Percentiles rank a stretch among this genome's conserved stretches.
Evolutionary conservation across 2,888 invertebrate genomes (phyloP).

Genomic region (Thecocarcelia acutangulata): DNA sequence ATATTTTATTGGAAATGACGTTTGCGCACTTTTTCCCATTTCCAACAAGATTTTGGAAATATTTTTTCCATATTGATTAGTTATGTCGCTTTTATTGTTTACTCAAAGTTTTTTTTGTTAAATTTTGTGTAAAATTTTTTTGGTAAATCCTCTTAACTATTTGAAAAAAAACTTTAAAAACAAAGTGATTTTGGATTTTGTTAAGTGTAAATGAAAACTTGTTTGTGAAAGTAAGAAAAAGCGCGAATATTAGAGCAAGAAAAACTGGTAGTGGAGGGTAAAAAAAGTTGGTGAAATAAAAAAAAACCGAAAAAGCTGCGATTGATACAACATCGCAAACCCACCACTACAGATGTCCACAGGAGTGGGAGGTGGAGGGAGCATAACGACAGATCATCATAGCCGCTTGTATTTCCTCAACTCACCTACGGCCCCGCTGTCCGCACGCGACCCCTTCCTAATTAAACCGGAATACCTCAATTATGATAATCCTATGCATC

Average conservation of each 20-base stretch:
- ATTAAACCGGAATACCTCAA: slow-evolving; percentile 79
- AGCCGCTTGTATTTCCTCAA: slow-evolving; percentile 79
- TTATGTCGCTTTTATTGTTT: slow-evolving; percentile 81
- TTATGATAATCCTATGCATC: slow-evolving; percentile 80
- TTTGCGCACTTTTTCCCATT: slow-evolving; percentile 71
- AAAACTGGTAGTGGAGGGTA: slow-evolving; percentile 46
- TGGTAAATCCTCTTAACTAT: slow-evolving; percentile 56
- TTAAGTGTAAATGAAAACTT: slow-evolving; percentile 49
- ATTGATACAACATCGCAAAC: slow-evolving; percentile 73
- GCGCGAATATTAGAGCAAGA: slow-evolving; percentile 49
- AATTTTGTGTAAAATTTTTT: slow-evolving; percentile 69
- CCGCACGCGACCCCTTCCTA: slow-evolving; percentile 78
- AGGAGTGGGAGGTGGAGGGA: slow-evolving; percentile 80
- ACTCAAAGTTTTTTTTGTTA: slow-evolving; percentile 76
- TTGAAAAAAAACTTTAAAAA: slow-evolving; percentile 45
- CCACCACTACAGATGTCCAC: slow-evolving; percentile 78
- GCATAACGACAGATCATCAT: slow-evolving; percentile 80
- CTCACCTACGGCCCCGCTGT: slow-evolving; percentile 77
- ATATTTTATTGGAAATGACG: slow-evolving; percentile 69
- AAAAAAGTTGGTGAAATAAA: slow-evolving; percentile 61
- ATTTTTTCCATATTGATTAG: slow-evolving; percentile 81
- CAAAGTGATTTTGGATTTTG: slow-evolving; percentile 46
- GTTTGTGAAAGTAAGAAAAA: slow-evolving; percentile 57
- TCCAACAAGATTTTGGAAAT: slow-evolving; percentile 75
- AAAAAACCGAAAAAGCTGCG: slow-evolving; percentile 59